phyloP scores from a whole-genome alignment of 2,888 invertebrate species.

The Cactoblastis cactorum region DNA sequence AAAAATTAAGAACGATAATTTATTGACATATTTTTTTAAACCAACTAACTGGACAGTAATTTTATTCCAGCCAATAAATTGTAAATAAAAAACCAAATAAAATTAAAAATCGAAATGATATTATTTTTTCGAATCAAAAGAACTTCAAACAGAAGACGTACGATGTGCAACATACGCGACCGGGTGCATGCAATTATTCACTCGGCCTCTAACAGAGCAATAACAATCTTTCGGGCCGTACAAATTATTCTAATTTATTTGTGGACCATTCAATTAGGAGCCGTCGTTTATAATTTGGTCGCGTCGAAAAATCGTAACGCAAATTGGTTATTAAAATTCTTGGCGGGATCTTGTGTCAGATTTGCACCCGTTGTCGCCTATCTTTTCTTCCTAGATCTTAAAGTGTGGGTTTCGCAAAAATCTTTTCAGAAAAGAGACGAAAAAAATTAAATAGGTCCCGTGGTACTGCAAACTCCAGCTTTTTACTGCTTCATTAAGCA shows the following conservation, averaged over 20 bases:
- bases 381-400: neutral
- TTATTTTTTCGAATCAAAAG: neutral
- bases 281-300: constrained; percentile 45
- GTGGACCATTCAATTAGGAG: constrained; percentile 59
- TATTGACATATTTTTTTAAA: no score
- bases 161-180: constrained; percentile 22
- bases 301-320: constrained; percentile 46
- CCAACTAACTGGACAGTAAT: no score
- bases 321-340: constrained; percentile 77
- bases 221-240: constrained; percentile 45
- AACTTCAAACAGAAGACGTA: constrained; percentile 11
- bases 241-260: constrained; percentile 37
- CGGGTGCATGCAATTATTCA: constrained; percentile 33
- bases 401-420: no score
- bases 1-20: no score
- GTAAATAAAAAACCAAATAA: neutral
- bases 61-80: neutral
- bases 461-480: no score
- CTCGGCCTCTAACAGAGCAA: constrained; percentile 41
- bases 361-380: neutral
- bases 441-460: no score
- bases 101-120: neutral
- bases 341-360: constrained; percentile 30
- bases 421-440: no score
- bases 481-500: no score